Conservation (phyloP, 1,140 invertebrate genomes). For the Eueides isabella region DNA sequence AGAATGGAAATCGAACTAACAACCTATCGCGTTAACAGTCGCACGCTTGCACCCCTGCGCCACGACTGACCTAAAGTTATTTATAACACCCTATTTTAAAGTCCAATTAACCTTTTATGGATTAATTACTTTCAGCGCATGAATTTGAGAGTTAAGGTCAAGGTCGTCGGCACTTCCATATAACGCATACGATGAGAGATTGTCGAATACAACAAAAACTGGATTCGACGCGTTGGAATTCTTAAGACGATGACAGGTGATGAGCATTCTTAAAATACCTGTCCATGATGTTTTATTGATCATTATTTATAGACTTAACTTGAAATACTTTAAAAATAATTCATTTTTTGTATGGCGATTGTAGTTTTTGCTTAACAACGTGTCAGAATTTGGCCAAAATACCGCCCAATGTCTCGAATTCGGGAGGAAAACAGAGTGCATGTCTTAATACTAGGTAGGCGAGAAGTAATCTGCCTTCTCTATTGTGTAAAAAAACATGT, state of each 20-base stretch:
- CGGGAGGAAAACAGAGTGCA: background rate
- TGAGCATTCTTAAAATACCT: background rate
- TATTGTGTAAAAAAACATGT: no score
- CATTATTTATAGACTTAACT: background rate
- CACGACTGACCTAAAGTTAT: no score
- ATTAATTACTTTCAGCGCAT: background rate
- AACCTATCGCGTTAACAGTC: no score
- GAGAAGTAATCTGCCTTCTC: no score
- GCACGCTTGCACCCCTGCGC: no score
- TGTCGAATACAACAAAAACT: slow-evolving; percentile 35
- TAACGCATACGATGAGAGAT: background rate
- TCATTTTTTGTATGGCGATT: background rate
- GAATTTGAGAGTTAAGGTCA: background rate
- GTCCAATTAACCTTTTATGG: background rate
- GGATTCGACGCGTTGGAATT: slow-evolving; percentile 11
- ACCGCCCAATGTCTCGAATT: no score
- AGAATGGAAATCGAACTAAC: no score
- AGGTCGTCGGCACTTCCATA: background rate
- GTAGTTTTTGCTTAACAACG: background rate
- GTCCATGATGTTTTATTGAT: background rate
- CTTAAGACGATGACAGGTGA: background rate
- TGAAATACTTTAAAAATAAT: background rate
- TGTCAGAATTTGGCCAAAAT: background rate
- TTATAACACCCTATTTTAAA: no score
- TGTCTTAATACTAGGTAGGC: background rate